Evolutionary conservation across 2,113 vertebrate genomes (phyloP).

Genomic region (Chauna torquata): DNA sequence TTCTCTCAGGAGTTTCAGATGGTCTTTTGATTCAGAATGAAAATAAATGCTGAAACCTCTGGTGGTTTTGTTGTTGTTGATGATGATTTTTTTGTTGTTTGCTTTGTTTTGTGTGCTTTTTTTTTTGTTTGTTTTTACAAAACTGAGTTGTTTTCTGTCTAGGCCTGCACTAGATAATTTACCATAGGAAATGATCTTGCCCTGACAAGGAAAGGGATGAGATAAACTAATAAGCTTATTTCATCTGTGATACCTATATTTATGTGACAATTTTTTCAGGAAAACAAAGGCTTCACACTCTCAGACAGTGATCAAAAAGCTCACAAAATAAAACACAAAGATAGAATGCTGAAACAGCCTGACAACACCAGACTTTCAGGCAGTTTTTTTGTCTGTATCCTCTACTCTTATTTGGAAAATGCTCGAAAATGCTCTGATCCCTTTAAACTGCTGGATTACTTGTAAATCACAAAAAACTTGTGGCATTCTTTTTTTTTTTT

Average conservation of each 20-base stretch:
- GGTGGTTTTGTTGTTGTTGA: not conserved
- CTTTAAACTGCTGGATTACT: not conserved
- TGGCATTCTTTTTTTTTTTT: not conserved
- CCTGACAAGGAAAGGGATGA: not conserved
- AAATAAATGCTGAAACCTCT: not conserved
- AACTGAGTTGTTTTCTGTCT: not conserved
- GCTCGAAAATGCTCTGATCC: not conserved
- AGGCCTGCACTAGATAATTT: not conserved
- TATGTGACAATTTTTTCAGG: conserved; percentile 14
- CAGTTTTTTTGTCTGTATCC: not conserved
- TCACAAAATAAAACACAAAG: conserved; percentile 25
- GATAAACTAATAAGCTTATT: conserved; percentile 26
- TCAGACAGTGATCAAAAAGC: conserved; percentile 20
- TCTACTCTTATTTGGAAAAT: not conserved
- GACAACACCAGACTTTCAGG: not conserved
- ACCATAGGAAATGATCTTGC: not conserved
- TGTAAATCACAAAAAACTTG: not conserved
- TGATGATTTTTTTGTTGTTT: not conserved
- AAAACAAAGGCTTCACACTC: not conserved
- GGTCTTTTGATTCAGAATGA: not conserved
- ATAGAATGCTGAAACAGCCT: not conserved
- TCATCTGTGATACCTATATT: conserved; percentile 20
- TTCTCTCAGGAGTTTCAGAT: not conserved
- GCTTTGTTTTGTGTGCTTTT: not conserved
- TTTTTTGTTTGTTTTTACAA: not conserved